These are phyloP conservation scores for Novumbra hubbsi DNA, from an alignment of 2,797 vertebrate genomes.

Conservation along the genomic window DNA sequence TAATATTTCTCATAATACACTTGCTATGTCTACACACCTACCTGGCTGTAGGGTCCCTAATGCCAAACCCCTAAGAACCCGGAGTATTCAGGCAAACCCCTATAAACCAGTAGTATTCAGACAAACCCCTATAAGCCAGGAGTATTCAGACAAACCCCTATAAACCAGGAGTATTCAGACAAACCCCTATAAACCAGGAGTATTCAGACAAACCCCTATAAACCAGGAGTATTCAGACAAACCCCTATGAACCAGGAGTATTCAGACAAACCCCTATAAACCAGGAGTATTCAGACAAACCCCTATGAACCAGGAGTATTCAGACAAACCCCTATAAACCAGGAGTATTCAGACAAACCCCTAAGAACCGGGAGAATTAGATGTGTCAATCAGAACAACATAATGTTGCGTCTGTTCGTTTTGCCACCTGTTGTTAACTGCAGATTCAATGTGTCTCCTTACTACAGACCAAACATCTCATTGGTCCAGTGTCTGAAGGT, in stretches of 20 bases:
- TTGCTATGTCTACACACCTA: slow-evolving; percentile 5
- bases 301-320: neutral
- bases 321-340: too few species aligned
- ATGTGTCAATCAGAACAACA: neutral
- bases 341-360: neutral
- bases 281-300: too few species aligned
- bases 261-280: too few species aligned
- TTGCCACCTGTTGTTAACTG: slow-evolving; percentile 43
- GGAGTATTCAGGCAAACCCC: too few species aligned
- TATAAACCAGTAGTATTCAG: neutral
- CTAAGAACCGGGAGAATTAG: neutral
- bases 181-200: too few species aligned
- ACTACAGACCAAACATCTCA: slow-evolving; percentile 26
- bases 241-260: neutral
- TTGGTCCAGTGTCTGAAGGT: too few species aligned
- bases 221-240: neutral
- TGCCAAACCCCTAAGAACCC: too few species aligned
- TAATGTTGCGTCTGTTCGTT: too few species aligned
- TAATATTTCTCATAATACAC: slow-evolving; percentile 1
- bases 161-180: neutral
- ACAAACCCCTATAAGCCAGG: too few species aligned
- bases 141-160: too few species aligned
- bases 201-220: too few species aligned
- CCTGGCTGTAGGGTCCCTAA: too few species aligned
- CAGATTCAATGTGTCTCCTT: slow-evolving; percentile 53